Conservation (phyloP, 2,113 vertebrate species). For the Cromileptes altivelis region DNA sequence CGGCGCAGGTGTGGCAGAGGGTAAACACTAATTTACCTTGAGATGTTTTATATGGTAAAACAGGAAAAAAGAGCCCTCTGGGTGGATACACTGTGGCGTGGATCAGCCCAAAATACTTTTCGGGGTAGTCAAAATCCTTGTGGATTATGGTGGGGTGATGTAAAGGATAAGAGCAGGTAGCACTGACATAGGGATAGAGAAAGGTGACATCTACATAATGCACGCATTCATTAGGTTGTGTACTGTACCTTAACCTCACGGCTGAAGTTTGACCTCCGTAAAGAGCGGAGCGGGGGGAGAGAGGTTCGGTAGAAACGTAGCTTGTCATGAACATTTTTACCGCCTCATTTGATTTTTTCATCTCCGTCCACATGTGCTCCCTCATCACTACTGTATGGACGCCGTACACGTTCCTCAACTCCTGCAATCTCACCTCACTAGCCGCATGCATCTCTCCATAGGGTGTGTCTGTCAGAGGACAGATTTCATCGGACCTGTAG, state of each 20-base stretch:
- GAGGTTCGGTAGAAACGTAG: too few relatives aligned
- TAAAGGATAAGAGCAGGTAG: not conserved
- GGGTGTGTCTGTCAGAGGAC: not conserved
- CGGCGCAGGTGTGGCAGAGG: not conserved
- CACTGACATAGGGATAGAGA: not conserved
- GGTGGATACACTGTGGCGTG: not conserved
- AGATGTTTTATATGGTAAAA: not conserved
- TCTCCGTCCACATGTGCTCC: not conserved
- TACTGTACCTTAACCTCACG: not conserved
- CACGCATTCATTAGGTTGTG: not conserved
- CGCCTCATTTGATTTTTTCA: not conserved
- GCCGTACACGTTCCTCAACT: not conserved
- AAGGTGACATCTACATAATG: not conserved
- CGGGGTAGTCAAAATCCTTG: not conserved
- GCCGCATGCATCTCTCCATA: too few relatives aligned
- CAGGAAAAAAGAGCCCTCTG: not conserved
- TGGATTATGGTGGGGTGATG: not conserved
- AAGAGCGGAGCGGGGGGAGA: too few relatives aligned
- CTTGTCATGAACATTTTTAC: too few relatives aligned
- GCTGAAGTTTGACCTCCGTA: too few relatives aligned
- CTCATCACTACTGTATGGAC: not conserved
- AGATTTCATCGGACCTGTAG: not conserved
- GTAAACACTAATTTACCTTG: slow-evolving; percentile 1
- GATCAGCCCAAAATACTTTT: not conserved
- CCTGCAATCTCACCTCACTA: too few relatives aligned